Percentiles rank a stretch among this genome's conserved stretches.
Conservation (phyloP, 2,888 invertebrate species). For the Plusia festucae region DNA sequence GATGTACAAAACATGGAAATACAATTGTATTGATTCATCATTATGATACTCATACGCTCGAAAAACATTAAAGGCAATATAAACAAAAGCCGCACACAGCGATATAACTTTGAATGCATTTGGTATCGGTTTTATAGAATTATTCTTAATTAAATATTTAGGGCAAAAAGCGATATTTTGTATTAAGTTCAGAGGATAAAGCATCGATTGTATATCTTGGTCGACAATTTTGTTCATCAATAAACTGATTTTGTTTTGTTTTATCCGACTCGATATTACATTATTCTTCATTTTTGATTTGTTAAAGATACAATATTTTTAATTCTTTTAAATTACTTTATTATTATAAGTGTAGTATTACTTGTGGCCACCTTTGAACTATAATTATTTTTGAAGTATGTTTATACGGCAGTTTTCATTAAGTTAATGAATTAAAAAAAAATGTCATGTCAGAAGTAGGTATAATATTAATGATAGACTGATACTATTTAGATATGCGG, state of each 20-base stretch:
- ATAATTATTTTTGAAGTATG: too few relatives aligned
- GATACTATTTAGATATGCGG: too few relatives aligned
- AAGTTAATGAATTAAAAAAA: too few relatives aligned
- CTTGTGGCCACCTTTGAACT: too few relatives aligned
- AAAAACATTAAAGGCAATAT: not conserved
- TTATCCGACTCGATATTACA: not conserved
- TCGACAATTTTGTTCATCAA: not conserved
- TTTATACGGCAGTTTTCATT: too few relatives aligned
- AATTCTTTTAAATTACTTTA: not conserved
- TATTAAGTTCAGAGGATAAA: constrained; percentile 20
- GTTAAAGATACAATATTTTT: too few relatives aligned
- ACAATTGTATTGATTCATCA: not conserved
- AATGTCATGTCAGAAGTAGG: too few relatives aligned
- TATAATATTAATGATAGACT: too few relatives aligned
- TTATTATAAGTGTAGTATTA: too few relatives aligned
- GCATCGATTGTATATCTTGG: constrained; percentile 20
- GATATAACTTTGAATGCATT: not conserved
- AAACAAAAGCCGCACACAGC: not conserved
- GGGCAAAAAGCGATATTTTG: constrained; percentile 12
- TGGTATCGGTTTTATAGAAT: constrained; percentile 13
- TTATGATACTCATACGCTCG: not conserved
- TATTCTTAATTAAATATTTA: constrained; percentile 16
- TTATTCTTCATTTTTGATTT: too few relatives aligned
- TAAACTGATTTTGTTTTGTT: not conserved
- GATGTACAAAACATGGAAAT: not conserved